Conservation (phyloP, 2,113 vertebrate genomes). For the Campylomormyrus tamandua region DNA sequence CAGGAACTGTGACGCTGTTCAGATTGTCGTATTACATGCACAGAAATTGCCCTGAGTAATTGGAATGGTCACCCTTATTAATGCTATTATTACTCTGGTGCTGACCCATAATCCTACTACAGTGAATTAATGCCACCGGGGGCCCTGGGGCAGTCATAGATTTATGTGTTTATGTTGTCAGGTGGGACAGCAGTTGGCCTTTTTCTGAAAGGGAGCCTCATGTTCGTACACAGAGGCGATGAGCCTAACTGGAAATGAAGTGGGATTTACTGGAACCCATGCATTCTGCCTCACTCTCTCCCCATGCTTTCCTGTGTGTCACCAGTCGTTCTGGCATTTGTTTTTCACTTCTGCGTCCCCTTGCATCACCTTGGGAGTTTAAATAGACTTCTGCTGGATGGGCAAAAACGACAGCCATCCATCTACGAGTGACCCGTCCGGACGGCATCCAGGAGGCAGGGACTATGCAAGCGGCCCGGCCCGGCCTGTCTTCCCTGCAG, state of each 20-base stretch:
- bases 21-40: slow-evolving; percentile 31
- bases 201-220: neutral
- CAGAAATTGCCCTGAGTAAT: slow-evolving; percentile 39
- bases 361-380: neutral
- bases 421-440: neutral
- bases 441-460: neutral
- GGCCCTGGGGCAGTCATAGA: slow-evolving; percentile 53
- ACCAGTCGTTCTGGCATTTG: neutral
- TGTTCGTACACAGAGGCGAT: neutral
- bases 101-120: slow-evolving; percentile 56
- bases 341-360: neutral
- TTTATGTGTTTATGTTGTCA: slow-evolving; percentile 43
- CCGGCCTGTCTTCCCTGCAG: neutral
- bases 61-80: slow-evolving; percentile 60
- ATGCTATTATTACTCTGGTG: slow-evolving; percentile 55
- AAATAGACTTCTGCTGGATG: slow-evolving; percentile 1
- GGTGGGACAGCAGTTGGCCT: neutral
- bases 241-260: neutral
- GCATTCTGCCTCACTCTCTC: neutral
- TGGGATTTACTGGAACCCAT: neutral
- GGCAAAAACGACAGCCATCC: neutral
- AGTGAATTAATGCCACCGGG: slow-evolving; percentile 58
- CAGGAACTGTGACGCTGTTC: slow-evolving; percentile 22
- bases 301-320: neutral
- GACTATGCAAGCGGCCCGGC: neutral